Conservation (phyloP, 2,113 vertebrate genomes). For the Serilophus lunatus region DNA sequence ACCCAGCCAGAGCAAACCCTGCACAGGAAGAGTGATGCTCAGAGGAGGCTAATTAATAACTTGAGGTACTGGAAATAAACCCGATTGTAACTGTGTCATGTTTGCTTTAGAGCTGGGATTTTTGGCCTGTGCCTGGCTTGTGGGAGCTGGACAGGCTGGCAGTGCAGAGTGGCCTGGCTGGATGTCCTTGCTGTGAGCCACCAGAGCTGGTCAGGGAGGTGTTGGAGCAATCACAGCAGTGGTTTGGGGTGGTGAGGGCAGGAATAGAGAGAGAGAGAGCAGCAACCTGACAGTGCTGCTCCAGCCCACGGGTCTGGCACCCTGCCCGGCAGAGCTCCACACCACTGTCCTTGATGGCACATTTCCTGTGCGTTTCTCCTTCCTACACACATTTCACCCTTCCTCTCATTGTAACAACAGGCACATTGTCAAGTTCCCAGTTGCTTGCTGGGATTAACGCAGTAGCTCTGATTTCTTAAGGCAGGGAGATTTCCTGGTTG, state of each 20-base stretch:
- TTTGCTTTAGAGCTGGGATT: slow-evolving; percentile 25
- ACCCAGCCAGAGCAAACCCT: neutral
- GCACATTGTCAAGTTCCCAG: neutral
- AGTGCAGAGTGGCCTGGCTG: neutral
- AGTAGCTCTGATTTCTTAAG: neutral
- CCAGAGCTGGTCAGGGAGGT: rapidly evolving
- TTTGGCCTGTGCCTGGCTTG: neutral
- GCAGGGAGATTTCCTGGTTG: neutral
- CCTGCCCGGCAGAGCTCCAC: neutral
- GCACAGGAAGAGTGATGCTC: neutral
- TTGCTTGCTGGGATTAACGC: neutral
- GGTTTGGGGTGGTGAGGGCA: neutral
- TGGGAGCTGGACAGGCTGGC: neutral
- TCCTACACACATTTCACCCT: slow-evolving; percentile 27
- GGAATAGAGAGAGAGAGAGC: neutral
- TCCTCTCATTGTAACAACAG: neutral
- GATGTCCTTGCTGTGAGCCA: neutral
- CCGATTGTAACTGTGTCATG: neutral
- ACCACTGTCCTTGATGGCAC: slow-evolving; percentile 5
- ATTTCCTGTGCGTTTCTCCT: slow-evolving; percentile 5
- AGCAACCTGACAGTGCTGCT: neutral
- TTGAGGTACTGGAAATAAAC: neutral
- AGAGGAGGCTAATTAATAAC: slow-evolving; percentile 8
- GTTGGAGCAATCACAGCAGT: neutral
- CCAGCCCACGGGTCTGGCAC: neutral